Evolutionary conservation across 1,140 invertebrate species (phyloP), one percentile per base, ranked within the genome.

Genomic region (Thalassaphorura encarpata): DNA sequence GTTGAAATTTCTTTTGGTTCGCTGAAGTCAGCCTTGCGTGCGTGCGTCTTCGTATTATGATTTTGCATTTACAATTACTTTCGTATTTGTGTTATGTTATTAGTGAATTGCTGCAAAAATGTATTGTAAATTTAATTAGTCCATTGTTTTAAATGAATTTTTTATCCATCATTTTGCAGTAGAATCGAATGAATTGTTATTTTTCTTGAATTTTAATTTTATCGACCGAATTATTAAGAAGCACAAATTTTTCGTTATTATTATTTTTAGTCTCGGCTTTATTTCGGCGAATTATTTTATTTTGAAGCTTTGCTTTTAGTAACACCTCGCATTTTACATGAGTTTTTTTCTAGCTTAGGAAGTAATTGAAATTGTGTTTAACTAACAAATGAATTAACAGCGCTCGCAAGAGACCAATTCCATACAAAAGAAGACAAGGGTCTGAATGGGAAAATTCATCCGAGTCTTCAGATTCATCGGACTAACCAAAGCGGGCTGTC

Each of bases 391-490:
- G 69, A 66, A 61, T 66, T 79, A 78, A 66, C 76, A 92, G 89
- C 73, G 89, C 88, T 58, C 80, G 89, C 64, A 92, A 92, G 73
- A 77, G 87, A 52, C 89, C 89, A 33, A 87, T 92, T 66, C 87
- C 87, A 46, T 91, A 91, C 76, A 84, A 89, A 66, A 79, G 87
- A 36, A 53, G 52, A 48, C 26, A 36, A 27, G 59, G 51, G n/a
- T 49, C 36, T 26, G 59, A 61, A 23, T 64, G 57, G 58, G 58
- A 62, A 28, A 49, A 55, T 29, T 60, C 60, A 45, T 64, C 61
- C 16, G 45, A 46, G 15, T 54, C 52, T 48, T 54, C 55, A 52
- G 24, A 42, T 19, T 51, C 46, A 6, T 33, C 4, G 3, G 3
- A 52, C 23, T 41, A n/a, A n/a, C n/a, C n/a, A n/a, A n/a, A n/a